A percentile compares a stretch with the other conserved stretches of the same genome.
Evolutionary conservation across 2,113 vertebrate genomes (phyloP).

Genomic region (Scortum barcoo): DNA sequence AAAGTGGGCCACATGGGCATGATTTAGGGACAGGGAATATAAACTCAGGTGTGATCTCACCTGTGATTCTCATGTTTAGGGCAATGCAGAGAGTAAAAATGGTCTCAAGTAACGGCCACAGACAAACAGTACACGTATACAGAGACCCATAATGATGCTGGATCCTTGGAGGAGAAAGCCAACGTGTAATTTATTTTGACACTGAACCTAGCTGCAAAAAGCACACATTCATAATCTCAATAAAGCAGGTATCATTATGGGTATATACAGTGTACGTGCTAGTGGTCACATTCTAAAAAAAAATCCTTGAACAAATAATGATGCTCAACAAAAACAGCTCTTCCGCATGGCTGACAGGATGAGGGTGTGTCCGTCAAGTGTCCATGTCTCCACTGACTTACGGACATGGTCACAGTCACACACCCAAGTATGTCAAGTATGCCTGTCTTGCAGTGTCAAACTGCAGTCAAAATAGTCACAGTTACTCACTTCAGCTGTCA

Average conservation of each 20-base stretch:
- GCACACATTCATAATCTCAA: background rate
- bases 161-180: background rate
- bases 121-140: background rate
- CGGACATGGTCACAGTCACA: conserved; percentile 24
- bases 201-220: background rate
- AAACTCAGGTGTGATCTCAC: conserved; percentile 26
- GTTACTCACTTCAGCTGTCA: background rate
- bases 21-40: conserved; percentile 1
- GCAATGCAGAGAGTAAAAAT: background rate
- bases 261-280: background rate
- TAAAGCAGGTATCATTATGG: background rate
- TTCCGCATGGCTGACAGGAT: background rate
- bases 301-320: background rate
- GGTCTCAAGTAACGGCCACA: background rate
- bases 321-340: background rate
- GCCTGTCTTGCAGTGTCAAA: background rate
- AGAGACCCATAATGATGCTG: background rate
- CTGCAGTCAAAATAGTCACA: background rate
- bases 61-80: background rate
- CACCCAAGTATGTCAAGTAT: conserved; percentile 39
- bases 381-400: background rate
- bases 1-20: conserved; percentile 21
- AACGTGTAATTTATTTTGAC: background rate
- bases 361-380: conserved; percentile 17
- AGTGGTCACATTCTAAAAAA: background rate